A percentile compares a stretch with the other conserved stretches of the same genome.
Evolutionary conservation across 2,797 vertebrate species (phyloP).

Genomic region (Poecilia picta): DNA sequence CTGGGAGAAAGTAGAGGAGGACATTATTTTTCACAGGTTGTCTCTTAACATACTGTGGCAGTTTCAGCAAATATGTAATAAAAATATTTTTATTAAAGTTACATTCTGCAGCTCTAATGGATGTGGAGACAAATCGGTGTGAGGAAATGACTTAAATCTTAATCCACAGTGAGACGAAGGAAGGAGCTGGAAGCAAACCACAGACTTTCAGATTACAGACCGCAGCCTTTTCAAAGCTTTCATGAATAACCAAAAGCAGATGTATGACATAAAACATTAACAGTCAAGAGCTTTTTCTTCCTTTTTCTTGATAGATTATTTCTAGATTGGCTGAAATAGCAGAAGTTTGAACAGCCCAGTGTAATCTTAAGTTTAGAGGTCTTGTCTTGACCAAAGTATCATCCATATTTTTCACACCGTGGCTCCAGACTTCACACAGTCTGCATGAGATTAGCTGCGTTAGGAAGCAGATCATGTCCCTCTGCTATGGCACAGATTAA

Average conservation of each 20-base stretch:
- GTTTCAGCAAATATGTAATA: too few species aligned
- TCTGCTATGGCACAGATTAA: conserved; percentile 6
- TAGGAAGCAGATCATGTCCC: not conserved
- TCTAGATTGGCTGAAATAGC: conserved; percentile 5
- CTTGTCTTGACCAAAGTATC: not conserved
- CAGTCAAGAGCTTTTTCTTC: not conserved
- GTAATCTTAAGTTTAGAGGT: not conserved
- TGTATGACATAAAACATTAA: not conserved
- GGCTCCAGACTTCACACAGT: not conserved
- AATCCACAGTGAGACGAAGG: conserved; percentile 1
- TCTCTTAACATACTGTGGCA: too few species aligned
- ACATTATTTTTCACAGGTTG: too few species aligned
- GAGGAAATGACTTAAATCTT: conserved; percentile 12
- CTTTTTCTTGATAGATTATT: conserved; percentile 4
- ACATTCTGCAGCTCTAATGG: not conserved
- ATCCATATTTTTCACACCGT: not conserved
- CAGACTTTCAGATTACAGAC: conserved; percentile 11
- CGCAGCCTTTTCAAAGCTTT: conserved; percentile 1
- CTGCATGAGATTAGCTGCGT: conserved; percentile 5
- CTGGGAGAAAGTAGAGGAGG: too few species aligned
- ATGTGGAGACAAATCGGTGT: not conserved
- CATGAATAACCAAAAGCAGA: conserved; percentile 16
- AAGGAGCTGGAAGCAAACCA: conserved; percentile 15
- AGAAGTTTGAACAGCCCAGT: not conserved
- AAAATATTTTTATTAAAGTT: too few species aligned